Base-by-base conservation (phyloP, 2,888 invertebrate genomes). In the Microplitis manilae region DNA sequence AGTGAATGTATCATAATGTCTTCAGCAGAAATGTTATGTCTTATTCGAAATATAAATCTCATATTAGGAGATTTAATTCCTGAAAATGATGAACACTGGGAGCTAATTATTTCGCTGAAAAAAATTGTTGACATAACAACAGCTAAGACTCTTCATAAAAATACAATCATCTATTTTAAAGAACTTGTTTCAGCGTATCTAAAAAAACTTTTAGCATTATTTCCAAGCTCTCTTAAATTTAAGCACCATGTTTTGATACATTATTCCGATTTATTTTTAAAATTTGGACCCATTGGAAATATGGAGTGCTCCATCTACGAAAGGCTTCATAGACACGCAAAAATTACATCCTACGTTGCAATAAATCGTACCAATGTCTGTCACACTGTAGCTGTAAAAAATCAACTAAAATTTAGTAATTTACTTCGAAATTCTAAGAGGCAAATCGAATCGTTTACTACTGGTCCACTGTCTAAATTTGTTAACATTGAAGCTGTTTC, bases 21-120 rank as follows among this genome's bases (percentile, higher is more conserved):
- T 15, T 82, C 83, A 8, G 77, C 83, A 30, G 81, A 83, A 81
- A 83, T 83, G 83, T 60, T 81, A 30, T 69, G 67, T 17, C 65
- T 83, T 6, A 75, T 82, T 6, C 67, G 72, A n/a, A 77, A 79
- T 75, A 74, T 83, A n/a, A 70, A 68, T n/a, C 68, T 84, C 1
- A 79, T 83, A 40, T 74, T 81, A 61, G 81, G 82, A n/a, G 74
- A 81, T 17, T 68, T 79, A 17, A 60, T 84, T 38, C 78, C 81
- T 30, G 65, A 70, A 74, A 74, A 76, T 30, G 76, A 80, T 78
- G 15, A 62, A 30, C 69, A 79, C 50, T 82, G 82, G 81, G n/a
- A 78, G 13, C 61, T 83, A 17, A 77, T 76, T 39, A 70, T 80
- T 40, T n/a, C 60, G n/a, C 75, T 82, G 59, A 79, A 71, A 69